A percentile compares a stretch with the other conserved stretches of the same genome.
These are phyloP conservation scores for Neogale vison DNA, from an alignment of 2,113 vertebrate genomes.

Conservation along the genomic window DNA sequence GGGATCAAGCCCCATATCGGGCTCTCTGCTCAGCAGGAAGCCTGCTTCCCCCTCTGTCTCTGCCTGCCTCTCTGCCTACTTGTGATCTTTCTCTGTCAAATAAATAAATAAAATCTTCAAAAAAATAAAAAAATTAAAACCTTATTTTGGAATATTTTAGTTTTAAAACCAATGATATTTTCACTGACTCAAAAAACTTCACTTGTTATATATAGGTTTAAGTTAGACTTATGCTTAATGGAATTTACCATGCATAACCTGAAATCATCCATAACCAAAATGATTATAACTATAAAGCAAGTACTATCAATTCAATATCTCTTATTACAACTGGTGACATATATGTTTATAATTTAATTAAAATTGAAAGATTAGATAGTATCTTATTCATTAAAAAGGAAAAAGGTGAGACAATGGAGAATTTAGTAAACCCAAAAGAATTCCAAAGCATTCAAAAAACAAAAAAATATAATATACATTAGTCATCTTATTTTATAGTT, in stretches of 20 bases:
- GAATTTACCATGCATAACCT: background rate
- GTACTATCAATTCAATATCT: background rate
- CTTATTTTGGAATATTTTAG: background rate
- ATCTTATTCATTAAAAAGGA: background rate
- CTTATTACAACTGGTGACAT: background rate
- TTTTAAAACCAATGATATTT: background rate
- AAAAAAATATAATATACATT: background rate
- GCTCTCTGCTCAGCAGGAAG: no score
- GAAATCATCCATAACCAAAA: background rate
- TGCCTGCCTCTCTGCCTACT: no score
- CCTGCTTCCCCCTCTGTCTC: no score
- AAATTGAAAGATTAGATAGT: background rate
- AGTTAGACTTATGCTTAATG: background rate
- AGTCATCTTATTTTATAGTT: background rate
- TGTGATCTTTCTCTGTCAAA: no score
- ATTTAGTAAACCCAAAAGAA: background rate
- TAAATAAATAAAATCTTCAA: no score
- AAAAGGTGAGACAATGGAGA: background rate
- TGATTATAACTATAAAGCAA: background rate
- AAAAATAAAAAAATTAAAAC: background rate
- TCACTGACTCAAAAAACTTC: background rate
- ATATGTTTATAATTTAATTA: background rate
- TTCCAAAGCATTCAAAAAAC: background rate
- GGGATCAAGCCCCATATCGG: no score
- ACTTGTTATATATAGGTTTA: background rate